These are phyloP conservation scores for Eurystomus gularis DNA, from an alignment of 2,113 vertebrate species.

Conservation along the genomic window DNA sequence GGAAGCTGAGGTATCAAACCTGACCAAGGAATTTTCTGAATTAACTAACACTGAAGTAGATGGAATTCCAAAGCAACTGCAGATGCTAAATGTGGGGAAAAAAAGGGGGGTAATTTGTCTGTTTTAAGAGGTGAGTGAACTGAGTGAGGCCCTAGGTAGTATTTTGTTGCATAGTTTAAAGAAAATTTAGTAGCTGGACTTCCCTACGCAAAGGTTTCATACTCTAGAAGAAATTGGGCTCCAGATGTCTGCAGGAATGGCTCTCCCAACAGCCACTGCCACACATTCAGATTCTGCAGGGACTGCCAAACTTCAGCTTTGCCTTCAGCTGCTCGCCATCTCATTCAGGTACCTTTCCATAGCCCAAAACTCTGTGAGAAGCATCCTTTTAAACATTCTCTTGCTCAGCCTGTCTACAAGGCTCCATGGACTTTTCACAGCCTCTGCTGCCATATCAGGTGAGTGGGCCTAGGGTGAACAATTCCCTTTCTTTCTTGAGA, in stretches of 20 bases:
- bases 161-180: neutral
- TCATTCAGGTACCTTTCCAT: neutral
- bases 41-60: neutral
- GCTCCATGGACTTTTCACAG: neutral
- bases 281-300: rapidly evolving
- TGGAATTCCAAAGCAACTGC: neutral
- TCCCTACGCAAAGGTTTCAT: neutral
- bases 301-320: neutral
- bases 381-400: neutral
- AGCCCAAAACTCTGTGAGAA: neutral
- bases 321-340: neutral
- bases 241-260: neutral
- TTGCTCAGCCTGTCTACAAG: neutral
- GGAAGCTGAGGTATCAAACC: neutral
- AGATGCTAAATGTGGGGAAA: neutral
- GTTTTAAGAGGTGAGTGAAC: neutral
- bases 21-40: neutral
- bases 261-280: neutral
- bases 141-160: neutral
- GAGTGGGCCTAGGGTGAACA: neutral
- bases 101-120: neutral
- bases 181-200: neutral
- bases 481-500: neutral
- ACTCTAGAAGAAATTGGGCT: neutral
- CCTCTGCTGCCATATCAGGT: neutral